Conservation (phyloP, 2,888 invertebrate genomes). For the Thecocarcelia acutangulata region DNA sequence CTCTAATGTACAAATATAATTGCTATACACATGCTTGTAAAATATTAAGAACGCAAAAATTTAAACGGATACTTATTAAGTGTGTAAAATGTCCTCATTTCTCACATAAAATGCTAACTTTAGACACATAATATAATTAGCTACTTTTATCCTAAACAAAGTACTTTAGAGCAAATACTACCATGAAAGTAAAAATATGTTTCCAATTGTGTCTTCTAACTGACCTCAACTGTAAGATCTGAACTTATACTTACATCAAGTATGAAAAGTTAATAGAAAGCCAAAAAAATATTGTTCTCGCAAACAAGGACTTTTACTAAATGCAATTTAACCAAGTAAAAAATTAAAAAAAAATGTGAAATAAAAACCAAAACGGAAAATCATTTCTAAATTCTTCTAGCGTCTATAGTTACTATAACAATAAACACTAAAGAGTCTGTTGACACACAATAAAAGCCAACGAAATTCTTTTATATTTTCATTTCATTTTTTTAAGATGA, state of each 20-base stretch:
- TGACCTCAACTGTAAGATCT: slow-evolving; percentile 10
- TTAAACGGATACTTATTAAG: no score
- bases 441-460: slow-evolving; percentile 69
- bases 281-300: slow-evolving; percentile 30
- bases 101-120: no score
- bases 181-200: no score
- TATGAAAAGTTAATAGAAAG: slow-evolving; percentile 70
- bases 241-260: slow-evolving; percentile 40
- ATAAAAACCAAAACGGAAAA: slow-evolving; percentile 50
- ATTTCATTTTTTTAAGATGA: slow-evolving; percentile 30
- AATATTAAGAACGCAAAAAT: no score
- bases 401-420: slow-evolving; percentile 62
- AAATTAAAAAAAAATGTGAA: slow-evolving; percentile 16
- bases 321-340: slow-evolving; percentile 68
- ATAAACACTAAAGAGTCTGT: slow-evolving; percentile 68
- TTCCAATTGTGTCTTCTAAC: not conserved
- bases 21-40: no score
- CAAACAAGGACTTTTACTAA: slow-evolving; percentile 54
- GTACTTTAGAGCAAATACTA: no score
- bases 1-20: no score
- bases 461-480: slow-evolving; percentile 55
- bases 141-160: no score
- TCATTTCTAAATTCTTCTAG: slow-evolving; percentile 57
- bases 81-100: no score
- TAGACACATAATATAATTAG: no score